A percentile compares a stretch with the other conserved stretches of the same genome.
Conservation (phyloP, 2,888 invertebrate genomes). For the Chromoteleia sp. region DNA sequence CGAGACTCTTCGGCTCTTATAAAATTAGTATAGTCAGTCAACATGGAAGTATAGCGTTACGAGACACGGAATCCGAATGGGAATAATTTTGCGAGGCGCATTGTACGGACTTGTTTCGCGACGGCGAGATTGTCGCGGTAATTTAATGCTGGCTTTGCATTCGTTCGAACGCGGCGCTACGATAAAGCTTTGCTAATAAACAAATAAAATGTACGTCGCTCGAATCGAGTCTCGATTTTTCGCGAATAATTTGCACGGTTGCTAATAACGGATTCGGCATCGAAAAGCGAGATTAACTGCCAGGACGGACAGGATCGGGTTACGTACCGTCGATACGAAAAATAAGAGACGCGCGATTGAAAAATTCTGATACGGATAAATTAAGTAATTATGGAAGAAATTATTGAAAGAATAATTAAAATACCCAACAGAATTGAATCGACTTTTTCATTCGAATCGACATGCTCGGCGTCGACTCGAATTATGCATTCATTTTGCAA, state of each 20-base stretch:
- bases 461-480: too few species aligned
- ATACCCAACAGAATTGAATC: too few species aligned
- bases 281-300: constrained; percentile 40
- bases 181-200: constrained; percentile 73
- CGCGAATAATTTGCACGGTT: constrained; percentile 53
- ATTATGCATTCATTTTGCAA: too few species aligned
- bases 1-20: too few species aligned
- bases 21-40: neutral
- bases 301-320: constrained; percentile 29
- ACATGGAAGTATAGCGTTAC: constrained; percentile 2
- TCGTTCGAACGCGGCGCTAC: constrained; percentile 70
- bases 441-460: too few species aligned
- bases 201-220: constrained; percentile 64
- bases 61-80: constrained; percentile 8
- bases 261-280: constrained; percentile 40
- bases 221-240: constrained; percentile 41
- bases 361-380: too few species aligned
- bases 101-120: constrained; percentile 41
- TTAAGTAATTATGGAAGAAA: too few species aligned
- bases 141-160: constrained; percentile 56
- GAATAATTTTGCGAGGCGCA: constrained; percentile 15
- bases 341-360: too few species aligned
- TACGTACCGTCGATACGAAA: constrained; percentile 9
- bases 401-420: too few species aligned
- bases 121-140: constrained; percentile 55